A percentile compares a stretch with the other conserved stretches of the same genome.
Conservation (phyloP, 2,113 vertebrate genomes). For the Planiliza haematocheilus region DNA sequence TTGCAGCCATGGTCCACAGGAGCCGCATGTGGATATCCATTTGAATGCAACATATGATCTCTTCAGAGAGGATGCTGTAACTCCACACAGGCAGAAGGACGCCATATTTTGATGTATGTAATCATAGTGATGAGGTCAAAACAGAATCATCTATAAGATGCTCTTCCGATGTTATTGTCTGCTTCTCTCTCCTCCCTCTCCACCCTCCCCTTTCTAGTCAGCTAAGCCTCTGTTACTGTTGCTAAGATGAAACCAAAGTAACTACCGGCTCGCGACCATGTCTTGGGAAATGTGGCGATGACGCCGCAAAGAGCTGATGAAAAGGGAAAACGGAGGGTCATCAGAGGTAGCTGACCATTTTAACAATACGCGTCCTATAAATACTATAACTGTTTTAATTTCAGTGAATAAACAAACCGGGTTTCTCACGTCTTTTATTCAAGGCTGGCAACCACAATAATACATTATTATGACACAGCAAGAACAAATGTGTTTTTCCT, state of each 20-base stretch:
- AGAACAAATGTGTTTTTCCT: too few relatives aligned
- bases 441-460: neutral
- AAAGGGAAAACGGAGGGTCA: neutral
- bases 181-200: slow-evolving; percentile 35
- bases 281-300: slow-evolving; percentile 66
- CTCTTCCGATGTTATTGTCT: slow-evolving; percentile 15
- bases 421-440: slow-evolving; percentile 16
- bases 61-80: neutral
- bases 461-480: neutral
- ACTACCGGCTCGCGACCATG: slow-evolving; percentile 50
- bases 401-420: too few relatives aligned
- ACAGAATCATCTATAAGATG: slow-evolving; percentile 1
- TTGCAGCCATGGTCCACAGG: neutral
- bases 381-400: too few relatives aligned
- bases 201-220: slow-evolving; percentile 36
- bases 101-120: neutral
- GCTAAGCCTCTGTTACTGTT: slow-evolving; percentile 75
- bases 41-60: neutral
- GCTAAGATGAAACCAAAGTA: slow-evolving; percentile 79
- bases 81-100: neutral
- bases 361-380: too few relatives aligned
- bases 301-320: slow-evolving; percentile 30
- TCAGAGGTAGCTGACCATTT: neutral
- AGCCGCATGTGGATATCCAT: slow-evolving; percentile 28
- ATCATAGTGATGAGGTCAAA: neutral